A percentile compares a stretch with the other conserved stretches of the same genome.
phyloP scores from a whole-genome alignment of 2,888 invertebrate species.

The Lasioglossum villosulum region DNA sequence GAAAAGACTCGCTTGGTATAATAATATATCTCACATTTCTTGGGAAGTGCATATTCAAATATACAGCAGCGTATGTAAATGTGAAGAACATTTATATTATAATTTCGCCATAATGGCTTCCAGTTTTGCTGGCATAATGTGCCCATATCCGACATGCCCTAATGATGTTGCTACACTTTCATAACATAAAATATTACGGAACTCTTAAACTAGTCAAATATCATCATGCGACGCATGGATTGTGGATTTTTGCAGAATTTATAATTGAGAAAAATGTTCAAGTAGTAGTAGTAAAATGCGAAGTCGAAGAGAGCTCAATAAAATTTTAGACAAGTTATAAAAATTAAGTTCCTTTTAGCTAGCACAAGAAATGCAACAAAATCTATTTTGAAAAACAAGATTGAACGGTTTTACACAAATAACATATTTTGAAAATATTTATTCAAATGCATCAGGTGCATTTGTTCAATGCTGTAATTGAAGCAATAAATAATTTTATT shows the following conservation, averaged over 20 bases:
- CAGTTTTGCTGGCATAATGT: neutral
- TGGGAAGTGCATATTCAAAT: neutral
- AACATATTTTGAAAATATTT: neutral
- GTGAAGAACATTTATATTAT: neutral
- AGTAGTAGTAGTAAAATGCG: neutral
- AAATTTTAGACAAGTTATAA: neutral
- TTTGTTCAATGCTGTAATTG: neutral
- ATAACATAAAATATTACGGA: neutral
- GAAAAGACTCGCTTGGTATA: neutral
- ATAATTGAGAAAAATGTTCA: neutral
- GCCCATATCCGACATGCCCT: neutral
- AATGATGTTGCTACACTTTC: neutral
- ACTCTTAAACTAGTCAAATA: neutral
- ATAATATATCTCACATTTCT: neutral
- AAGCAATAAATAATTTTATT: neutral
- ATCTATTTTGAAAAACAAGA: neutral
- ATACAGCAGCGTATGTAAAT: neutral
- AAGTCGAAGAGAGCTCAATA: neutral
- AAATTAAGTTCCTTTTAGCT: neutral
- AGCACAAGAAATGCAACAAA: neutral
- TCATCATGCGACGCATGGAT: neutral
- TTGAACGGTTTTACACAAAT: neutral
- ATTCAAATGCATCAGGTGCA: neutral
- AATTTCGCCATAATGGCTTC: neutral
- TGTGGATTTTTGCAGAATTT: neutral